A percentile compares a stretch with the other conserved stretches of the same genome.
Conservation (phyloP, 2,888 invertebrate species). For the Tipula unca region DNA sequence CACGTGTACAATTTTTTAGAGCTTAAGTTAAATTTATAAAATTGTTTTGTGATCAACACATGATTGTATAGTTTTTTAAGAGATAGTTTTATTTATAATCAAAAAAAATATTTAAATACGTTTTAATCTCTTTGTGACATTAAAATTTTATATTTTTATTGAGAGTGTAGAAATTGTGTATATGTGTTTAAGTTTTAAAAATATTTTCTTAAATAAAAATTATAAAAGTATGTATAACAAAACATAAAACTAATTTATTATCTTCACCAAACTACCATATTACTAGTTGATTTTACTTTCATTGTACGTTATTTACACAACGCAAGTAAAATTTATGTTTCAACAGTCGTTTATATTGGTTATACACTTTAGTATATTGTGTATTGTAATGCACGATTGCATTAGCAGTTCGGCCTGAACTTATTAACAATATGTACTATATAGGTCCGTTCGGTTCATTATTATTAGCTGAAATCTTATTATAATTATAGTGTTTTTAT, state of each 20-base stretch:
- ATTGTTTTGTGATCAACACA: background rate
- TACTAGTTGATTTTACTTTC: background rate
- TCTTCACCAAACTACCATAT: background rate
- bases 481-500: too few species aligned
- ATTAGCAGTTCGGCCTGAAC: background rate
- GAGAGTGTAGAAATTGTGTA: background rate
- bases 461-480: background rate
- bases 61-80: background rate
- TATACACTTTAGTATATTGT: background rate
- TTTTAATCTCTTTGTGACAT: background rate
- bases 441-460: background rate
- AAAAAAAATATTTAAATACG: background rate
- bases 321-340: background rate
- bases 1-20: background rate
- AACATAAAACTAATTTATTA: background rate
- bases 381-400: background rate
- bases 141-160: background rate
- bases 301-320: background rate
- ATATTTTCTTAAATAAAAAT: background rate
- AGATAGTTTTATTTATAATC: background rate
- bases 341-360: background rate
- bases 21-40: background rate
- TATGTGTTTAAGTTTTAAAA: background rate
- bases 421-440: background rate
- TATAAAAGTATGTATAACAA: background rate